Base-by-base conservation (phyloP, 2,797 vertebrate genomes). In the Halcyon badia region DNA sequence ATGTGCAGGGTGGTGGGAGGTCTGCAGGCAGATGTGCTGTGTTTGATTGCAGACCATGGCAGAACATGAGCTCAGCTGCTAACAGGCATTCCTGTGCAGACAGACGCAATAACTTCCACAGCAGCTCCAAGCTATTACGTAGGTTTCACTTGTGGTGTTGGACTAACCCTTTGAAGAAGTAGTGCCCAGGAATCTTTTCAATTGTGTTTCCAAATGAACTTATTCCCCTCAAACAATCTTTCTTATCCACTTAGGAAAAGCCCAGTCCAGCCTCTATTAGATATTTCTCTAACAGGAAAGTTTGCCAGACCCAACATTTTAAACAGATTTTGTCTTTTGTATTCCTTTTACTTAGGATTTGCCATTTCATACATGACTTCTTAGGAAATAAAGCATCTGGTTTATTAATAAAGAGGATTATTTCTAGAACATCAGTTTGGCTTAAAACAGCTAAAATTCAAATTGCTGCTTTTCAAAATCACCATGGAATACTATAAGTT, bases 371-470 rank as follows among this genome's bases (percentile, higher is more conserved):
- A 83, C 24, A 41, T 31, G 52, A 78, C 78, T 80, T 94, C 69
- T 87, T 83, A 69, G 56, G 83, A 91, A 95, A 85, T 44, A 79
- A 81, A 91, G 60, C 28, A 26, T 30, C 42, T 37, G n/a, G 30
- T 64, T 90, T 85, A 95, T 83, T 92, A 91, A 90, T 68, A 90
- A 87, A 85, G 31, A 83, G 31, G 72, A 86, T 76, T 93, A 80
- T 93, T 93, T 93, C 72, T 96, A 84, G 49, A 94, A 75, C n/a
- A 76, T 77, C 64, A 78, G 41, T 64, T 92, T 71, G 69, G 44
- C 79, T 80, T 92, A 87, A 89, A 87, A 6, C 33, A 86, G 61
- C 39, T 89, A 89, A 72, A 93, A 91, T 81, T 78, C 46, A 79
- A 37, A 69, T n/a, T 82, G 18, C 42, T 80, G 31, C 48, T 41